Base-by-base conservation (phyloP, 2,113 vertebrate genomes). In the Alectura lathami region DNA sequence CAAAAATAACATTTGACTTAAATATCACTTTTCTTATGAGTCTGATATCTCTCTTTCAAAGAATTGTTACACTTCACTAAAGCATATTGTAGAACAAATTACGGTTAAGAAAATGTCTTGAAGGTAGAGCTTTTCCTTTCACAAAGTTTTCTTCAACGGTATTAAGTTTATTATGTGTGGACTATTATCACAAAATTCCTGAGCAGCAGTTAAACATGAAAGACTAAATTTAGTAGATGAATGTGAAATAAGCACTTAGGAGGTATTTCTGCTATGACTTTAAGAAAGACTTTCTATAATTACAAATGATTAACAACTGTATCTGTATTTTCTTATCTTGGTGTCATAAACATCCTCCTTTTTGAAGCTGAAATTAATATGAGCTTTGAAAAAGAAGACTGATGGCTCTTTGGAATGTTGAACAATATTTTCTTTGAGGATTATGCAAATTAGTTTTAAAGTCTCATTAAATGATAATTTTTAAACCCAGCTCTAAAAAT, bases 391-490 rank as follows among this genome's bases (percentile, higher is more conserved):
- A 97, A 96, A 92, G 80, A 95, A 96, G 76, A 88, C 57, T 2
- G 32, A 91, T 94, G 79, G 36, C 18, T 96, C 75, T 93, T 96
- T 94, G 93, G 84, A 96, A 94, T 93, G 84, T 76, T 84, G 75
- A 97, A 93, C 59, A 91, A 86, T 97, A 83, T 94, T 97, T 97
- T 96, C 86, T 88, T 96, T 94, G 60, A 96, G 60, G 93, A 97
- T 97, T 96, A 97, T 97, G 89, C 45, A 94, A 97, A 97, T 97
- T 50, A 89, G 50, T 93, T 97, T 96, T 91, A 96, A 96, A 96
- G 53, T 97, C 87, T 97, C 94, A 97, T 97, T 97, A 97, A 97
- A 97, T 90, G 79, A 97, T 97, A 97, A 95, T 94, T 96, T 96
- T 96, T 85, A 97, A 98, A 74, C 74, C 50, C 73, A 91, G 89